A percentile compares a stretch with the other conserved stretches of the same genome.
Conservation (phyloP, 2,113 vertebrate genomes). For the Cebus imitator region DNA sequence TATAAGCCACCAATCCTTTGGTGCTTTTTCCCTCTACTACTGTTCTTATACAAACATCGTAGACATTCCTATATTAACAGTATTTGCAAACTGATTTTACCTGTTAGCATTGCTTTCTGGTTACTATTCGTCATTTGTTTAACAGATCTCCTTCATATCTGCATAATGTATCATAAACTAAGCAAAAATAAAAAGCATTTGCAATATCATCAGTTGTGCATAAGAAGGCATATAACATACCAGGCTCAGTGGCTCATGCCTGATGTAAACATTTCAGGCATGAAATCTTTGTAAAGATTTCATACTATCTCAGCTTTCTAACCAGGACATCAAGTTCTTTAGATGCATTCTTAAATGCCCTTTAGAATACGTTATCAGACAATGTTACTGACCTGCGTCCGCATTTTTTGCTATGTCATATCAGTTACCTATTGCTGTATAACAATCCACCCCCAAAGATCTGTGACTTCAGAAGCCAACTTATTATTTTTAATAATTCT, state of each 20-base stretch:
- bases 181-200: neutral
- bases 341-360: neutral
- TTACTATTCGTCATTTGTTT: neutral
- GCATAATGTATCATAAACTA: neutral
- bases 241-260: too few relatives aligned
- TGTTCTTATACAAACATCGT: neutral
- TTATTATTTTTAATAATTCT: neutral
- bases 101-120: neutral
- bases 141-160: neutral
- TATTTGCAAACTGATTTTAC: conserved; percentile 35
- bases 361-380: neutral
- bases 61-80: neutral
- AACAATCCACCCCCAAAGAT: neutral
- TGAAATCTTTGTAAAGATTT: neutral
- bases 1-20: neutral
- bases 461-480: neutral
- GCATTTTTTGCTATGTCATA: neutral
- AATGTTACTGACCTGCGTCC: neutral
- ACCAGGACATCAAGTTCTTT: neutral
- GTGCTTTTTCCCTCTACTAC: neutral
- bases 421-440: neutral
- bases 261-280: too few relatives aligned
- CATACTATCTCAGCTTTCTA: neutral
- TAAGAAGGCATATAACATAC: too few relatives aligned
- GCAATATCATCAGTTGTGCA: neutral